phyloP scores from a whole-genome alignment of 2,888 invertebrate genomes.

The Pheosia tremula region DNA sequence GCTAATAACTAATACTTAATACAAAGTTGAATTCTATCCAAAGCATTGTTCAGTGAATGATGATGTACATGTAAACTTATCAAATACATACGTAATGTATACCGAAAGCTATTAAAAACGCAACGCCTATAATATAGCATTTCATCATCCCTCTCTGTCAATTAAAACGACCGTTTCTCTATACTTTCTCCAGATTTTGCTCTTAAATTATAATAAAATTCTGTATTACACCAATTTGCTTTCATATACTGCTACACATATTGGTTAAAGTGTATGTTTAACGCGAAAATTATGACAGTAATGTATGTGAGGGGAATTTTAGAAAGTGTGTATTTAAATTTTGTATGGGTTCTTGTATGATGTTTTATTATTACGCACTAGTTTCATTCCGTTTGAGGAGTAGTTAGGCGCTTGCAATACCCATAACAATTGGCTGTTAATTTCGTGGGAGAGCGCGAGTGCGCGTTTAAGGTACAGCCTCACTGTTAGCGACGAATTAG shows the following conservation, averaged over 20 bases:
- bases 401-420: slow-evolving; percentile 56
- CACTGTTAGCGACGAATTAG: slow-evolving; percentile 21
- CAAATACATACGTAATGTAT: slow-evolving; percentile 11
- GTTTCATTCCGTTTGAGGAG: slow-evolving; percentile 30
- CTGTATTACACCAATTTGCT: slow-evolving; percentile 36
- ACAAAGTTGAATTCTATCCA: too few relatives aligned
- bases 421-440: slow-evolving; percentile 62
- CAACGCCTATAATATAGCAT: slow-evolving; percentile 20
- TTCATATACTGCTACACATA: slow-evolving; percentile 21
- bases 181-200: slow-evolving; percentile 37
- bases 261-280: slow-evolving; percentile 23
- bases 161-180: slow-evolving; percentile 29
- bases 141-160: slow-evolving; percentile 19
- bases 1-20: too few relatives aligned
- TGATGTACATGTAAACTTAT: too few relatives aligned
- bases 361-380: slow-evolving; percentile 27
- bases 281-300: slow-evolving; percentile 17
- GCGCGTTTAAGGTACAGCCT: slow-evolving; percentile 40
- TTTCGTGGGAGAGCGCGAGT: slow-evolving; percentile 60
- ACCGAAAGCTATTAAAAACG: not conserved
- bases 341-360: slow-evolving; percentile 24
- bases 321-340: slow-evolving; percentile 38
- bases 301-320: slow-evolving; percentile 23
- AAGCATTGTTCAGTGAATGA: too few relatives aligned
- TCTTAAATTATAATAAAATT: slow-evolving; percentile 17